Percentiles rank a stretch among this genome's conserved stretches.
These are phyloP conservation scores for Gambelia wislizenii DNA, from an alignment of 2,797 vertebrate species.

Conservation along the genomic window DNA sequence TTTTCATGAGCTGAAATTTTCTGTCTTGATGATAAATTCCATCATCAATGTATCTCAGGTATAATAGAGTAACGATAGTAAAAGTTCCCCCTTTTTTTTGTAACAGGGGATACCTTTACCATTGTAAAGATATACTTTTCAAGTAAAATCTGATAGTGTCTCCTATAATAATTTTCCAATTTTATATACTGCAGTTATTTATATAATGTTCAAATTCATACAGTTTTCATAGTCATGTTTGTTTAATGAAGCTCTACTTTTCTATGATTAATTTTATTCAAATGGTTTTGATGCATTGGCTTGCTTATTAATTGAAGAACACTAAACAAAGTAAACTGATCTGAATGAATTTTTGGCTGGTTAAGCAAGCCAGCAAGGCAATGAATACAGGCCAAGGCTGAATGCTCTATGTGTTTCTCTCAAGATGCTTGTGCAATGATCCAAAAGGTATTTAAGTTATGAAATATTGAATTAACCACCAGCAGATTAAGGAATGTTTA, in stretches of 20 bases:
- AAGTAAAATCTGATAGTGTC: neutral
- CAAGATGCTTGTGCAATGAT: neutral
- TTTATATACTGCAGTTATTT: neutral
- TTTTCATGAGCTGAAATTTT: neutral
- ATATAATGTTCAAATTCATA: constrained; percentile 19
- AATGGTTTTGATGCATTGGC: neutral
- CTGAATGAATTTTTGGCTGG: neutral
- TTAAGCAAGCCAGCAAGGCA: constrained; percentile 1
- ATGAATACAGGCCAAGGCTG: neutral
- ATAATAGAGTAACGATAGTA: neutral
- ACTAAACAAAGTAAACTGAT: neutral
- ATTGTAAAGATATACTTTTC: neutral
- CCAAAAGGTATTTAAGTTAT: neutral
- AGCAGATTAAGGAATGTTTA: neutral
- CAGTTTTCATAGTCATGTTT: neutral
- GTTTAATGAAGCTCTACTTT: constrained; percentile 9
- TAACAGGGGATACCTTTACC: neutral
- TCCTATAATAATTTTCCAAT: neutral
- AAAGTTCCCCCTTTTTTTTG: neutral
- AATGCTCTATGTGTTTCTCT: neutral
- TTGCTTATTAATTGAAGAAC: neutral
- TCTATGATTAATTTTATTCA: constrained; percentile 1
- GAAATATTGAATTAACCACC: neutral
- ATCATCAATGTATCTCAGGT: neutral
- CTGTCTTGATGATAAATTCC: neutral